Base-by-base conservation (phyloP, 2,113 vertebrate species). In the Alosa alosa region DNA sequence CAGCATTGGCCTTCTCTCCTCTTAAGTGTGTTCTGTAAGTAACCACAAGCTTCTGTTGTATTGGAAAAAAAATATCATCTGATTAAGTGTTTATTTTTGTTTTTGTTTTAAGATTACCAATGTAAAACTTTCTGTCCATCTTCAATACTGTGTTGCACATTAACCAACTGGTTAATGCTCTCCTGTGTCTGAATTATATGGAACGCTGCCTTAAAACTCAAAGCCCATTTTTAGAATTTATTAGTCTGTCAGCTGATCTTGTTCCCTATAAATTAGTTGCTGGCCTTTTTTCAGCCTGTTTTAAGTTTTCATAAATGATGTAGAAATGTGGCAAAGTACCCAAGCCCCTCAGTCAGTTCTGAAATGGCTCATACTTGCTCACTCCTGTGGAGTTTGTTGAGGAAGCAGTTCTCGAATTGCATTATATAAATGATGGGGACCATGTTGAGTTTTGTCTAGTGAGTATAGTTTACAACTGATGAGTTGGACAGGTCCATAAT, bases 1-100 rank as follows among this genome's bases (percentile, higher is more conserved):
- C 64, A 72, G 64, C 64, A 72, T 36, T 36, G n/a, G 64, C 64
- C n/a, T 72, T 72, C 55, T 60, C 52, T 55, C 52, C 52, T 55
- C 64, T 72, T 72, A 36, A 72, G 64, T 72, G 64, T 72, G 64
- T 72, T 72, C 64, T 72, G 64, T 72, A 72, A 72, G 64, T 72
- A 72, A 72, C 64, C 64, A 72, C 64, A 25, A 72, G 64, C 64
- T 72, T 72, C 60, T 68, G 60, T 68, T 72, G 64, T 72, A 13
- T 72, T 72, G 64, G 64, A 72, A 72, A 72, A 72, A 72, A 22
- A 11, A 15, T 22, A 3, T 72, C 25, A 2, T 36, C 25, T 72
- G 25, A 13, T 72, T 72, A 25, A 31, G 9, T 31, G 6, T 72
- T 31, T 64, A 22, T 64, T 25, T 3, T 25, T 64, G 7, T 22